A percentile compares a stretch with the other conserved stretches of the same genome.
phyloP scores from a whole-genome alignment of 2,113 vertebrate species.

The Percina caprodes region DNA sequence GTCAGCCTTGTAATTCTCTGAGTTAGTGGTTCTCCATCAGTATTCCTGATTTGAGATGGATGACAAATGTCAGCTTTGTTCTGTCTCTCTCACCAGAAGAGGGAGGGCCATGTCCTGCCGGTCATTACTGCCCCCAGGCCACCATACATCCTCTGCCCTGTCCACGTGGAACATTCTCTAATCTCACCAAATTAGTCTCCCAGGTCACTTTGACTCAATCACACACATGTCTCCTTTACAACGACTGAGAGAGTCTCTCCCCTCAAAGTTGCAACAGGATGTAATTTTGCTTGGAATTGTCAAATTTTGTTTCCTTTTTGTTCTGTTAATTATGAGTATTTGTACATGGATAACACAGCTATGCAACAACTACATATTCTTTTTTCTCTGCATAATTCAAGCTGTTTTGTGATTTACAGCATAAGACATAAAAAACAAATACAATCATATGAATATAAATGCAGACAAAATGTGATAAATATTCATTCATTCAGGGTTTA shows the following conservation, averaged over 20 bases:
- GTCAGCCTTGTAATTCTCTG: not conserved
- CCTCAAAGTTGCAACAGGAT: not conserved
- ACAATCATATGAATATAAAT: not conserved
- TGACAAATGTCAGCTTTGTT: slow-evolving; percentile 36
- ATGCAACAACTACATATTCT: not conserved
- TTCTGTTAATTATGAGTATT: not conserved
- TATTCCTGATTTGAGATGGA: slow-evolving; percentile 4
- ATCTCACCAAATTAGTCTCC: slow-evolving; percentile 80
- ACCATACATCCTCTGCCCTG: slow-evolving; percentile 85
- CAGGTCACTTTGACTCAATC: slow-evolving; percentile 77
- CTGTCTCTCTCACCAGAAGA: slow-evolving; percentile 73
- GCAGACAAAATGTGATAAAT: not conserved
- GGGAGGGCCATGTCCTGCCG: slow-evolving; percentile 88
- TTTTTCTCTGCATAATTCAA: not conserved
- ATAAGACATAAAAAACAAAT: not conserved
- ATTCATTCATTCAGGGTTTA: not conserved
- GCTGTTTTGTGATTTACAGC: not conserved
- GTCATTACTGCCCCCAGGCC: slow-evolving; percentile 87
- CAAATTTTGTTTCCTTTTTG: not conserved
- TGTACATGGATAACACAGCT: not conserved
- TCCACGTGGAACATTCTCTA: slow-evolving; percentile 86
- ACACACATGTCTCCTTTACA: slow-evolving; percentile 13
- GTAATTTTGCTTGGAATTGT: not conserved
- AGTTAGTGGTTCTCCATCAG: not conserved
- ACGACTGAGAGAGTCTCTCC: not conserved